Conservation (phyloP, 1,140 invertebrate genomes). For the Steinernema khuongi region DNA sequence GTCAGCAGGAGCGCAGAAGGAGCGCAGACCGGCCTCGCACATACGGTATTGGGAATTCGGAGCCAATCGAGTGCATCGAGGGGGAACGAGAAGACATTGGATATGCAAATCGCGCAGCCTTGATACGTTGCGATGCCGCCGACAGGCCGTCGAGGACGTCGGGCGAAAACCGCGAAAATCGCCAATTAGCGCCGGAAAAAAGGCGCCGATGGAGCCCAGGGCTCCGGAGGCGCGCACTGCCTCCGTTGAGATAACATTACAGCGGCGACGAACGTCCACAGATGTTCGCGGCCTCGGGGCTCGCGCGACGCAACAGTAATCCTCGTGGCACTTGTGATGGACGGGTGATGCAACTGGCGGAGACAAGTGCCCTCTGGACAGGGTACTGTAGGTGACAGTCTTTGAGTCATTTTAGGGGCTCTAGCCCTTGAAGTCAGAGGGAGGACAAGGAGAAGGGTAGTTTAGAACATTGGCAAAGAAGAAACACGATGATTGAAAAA, state of each 20-base stretch:
- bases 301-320: constrained; percentile 14
- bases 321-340: constrained; percentile 14
- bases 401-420: too few relatives aligned
- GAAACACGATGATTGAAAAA: too few relatives aligned
- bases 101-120: constrained; percentile 3
- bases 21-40: neutral
- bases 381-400: too few relatives aligned
- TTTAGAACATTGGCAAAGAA: too few relatives aligned
- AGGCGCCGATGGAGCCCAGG: constrained; percentile 1
- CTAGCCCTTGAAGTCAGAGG: too few relatives aligned
- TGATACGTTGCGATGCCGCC: neutral
- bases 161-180: too few relatives aligned
- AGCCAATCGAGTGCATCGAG: constrained; percentile 1
- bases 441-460: too few relatives aligned
- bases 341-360: too few relatives aligned
- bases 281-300: constrained; percentile 7
- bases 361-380: too few relatives aligned
- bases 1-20: neutral
- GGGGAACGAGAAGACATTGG: neutral
- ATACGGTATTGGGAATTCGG: neutral
- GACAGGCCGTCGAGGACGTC: neutral
- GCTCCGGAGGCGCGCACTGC: neutral
- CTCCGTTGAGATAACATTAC: constrained; percentile 11
- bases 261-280: constrained; percentile 2
- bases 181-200: constrained; percentile 6